Percentiles rank a stretch among this genome's conserved stretches.
These are phyloP conservation scores for Varanus salvator DNA, from an alignment of 2,113 vertebrate genomes.

Conservation along the genomic window DNA sequence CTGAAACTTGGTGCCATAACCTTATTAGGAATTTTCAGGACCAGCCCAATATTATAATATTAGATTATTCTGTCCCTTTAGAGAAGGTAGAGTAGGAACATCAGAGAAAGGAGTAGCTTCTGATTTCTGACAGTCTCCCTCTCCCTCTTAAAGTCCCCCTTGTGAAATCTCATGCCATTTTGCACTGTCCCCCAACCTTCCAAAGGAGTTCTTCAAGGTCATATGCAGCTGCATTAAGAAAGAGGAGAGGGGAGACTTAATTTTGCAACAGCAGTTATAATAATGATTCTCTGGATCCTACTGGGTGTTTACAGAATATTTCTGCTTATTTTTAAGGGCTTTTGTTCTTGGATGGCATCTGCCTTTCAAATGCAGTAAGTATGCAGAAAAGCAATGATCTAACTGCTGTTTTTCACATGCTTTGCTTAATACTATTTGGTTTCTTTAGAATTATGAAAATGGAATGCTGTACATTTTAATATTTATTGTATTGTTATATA, in stretches of 20 bases:
- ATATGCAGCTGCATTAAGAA: background rate
- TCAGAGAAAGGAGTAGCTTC: background rate
- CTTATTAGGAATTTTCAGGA: background rate
- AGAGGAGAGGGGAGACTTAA: background rate
- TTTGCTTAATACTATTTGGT: conserved; percentile 1
- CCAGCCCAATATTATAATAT: background rate
- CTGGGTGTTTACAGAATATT: background rate
- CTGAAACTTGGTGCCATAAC: background rate
- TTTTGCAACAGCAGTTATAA: background rate
- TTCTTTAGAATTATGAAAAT: background rate
- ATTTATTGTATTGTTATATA: background rate
- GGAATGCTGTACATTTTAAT: background rate
- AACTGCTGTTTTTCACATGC: background rate
- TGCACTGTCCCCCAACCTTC: too few species aligned
- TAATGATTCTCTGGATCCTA: background rate
- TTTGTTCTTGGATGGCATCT: conserved; percentile 90
- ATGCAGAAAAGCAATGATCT: background rate
- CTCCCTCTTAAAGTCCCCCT: background rate
- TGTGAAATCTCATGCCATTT: too few species aligned
- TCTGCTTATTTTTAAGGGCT: conserved; percentile 77
- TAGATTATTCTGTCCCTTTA: background rate
- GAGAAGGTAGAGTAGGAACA: background rate
- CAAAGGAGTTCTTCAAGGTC: background rate
- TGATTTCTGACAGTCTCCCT: background rate
- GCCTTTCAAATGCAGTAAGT: conserved; percentile 93